Conservation (phyloP, 1,140 invertebrate species). For the Calycopis cecrops region DNA sequence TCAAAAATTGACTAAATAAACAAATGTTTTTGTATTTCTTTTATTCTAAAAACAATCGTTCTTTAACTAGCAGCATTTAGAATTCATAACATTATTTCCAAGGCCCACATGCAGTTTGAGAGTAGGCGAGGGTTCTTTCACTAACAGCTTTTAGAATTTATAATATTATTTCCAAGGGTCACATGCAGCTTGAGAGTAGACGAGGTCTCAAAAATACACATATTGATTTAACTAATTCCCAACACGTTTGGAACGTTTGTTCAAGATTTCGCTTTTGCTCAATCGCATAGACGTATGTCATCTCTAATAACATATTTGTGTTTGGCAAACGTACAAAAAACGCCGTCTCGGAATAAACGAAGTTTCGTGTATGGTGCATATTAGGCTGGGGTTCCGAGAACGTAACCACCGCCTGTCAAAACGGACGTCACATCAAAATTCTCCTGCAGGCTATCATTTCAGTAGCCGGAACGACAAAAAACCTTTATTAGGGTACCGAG, state of each 20-base stretch:
- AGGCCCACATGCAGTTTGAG: too few relatives aligned
- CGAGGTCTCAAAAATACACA: background rate
- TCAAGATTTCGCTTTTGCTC: conserved; percentile 25
- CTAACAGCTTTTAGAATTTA: too few relatives aligned
- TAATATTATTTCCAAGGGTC: too few relatives aligned
- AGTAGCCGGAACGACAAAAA: conserved; percentile 40
- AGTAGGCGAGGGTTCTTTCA: too few relatives aligned
- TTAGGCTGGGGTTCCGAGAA: conserved; percentile 43
- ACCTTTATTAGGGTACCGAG: conserved; percentile 37
- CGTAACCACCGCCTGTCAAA: conserved; percentile 35
- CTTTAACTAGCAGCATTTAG: too few relatives aligned
- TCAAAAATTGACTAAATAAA: too few relatives aligned
- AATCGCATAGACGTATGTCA: conserved; percentile 34
- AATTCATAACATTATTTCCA: too few relatives aligned
- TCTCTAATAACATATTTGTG: conserved; percentile 33
- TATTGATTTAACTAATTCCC: conserved; percentile 10
- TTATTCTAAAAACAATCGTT: too few relatives aligned
- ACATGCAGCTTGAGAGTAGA: too few relatives aligned
- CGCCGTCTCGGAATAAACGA: conserved; percentile 24
- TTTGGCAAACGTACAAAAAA: conserved; percentile 22
- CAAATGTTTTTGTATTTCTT: too few relatives aligned
- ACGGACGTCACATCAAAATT: conserved; percentile 29
- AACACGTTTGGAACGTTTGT: background rate
- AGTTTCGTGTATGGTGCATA: conserved; percentile 24
- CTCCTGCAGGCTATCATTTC: conserved; percentile 46